Base-by-base conservation (phyloP, 2,113 vertebrate species). In the Setophaga kirtlandii region DNA sequence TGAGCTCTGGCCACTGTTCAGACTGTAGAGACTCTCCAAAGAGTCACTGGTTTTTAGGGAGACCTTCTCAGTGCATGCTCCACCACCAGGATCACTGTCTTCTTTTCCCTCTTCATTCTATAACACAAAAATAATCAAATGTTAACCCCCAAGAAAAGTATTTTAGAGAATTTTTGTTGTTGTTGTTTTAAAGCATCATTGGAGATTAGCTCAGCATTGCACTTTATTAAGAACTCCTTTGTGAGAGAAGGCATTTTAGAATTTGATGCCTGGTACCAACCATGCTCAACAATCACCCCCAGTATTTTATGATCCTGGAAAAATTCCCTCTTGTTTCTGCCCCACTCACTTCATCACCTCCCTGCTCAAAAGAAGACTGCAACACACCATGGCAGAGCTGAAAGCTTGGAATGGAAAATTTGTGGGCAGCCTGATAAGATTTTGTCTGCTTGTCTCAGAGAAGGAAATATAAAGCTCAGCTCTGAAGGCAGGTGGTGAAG, bases 11-110 rank as follows among this genome's bases (percentile, higher is more conserved):
- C 98, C 98, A 67, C 99, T 99, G 86, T 98, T 97, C 33, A 98
- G 96, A 93, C 99, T 99, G 56, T 98, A 98, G 64, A 99, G 98
- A 92, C 99, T 99, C 92, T 99, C 99, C 97, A 99, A 92, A 44
- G 99, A 99, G 93, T 98, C 98, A 42, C 98, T 98, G 97, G 97
- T 78, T 95, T 93, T 97, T 31, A 98, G 94, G 62, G 96, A 97
- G 58, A 68, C 83, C 93, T 98, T 98, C 65, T 98, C 97, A 25
- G 97, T 89, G 33, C 89, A 89, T 47, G n/a, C 67, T 47, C 95
- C 97, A 79, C 95, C 94, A 65, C 97, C 83, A 67, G 94, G 97
- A 74, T 98, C 98, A 80, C 86, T 96, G 33, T 95, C 81, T 41
- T 89, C 97, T 94, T 96, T 97, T 59, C 81, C 64, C 52, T 98